Base-by-base conservation (phyloP, 2,797 vertebrate genomes). In the Macropodus opercularis region DNA sequence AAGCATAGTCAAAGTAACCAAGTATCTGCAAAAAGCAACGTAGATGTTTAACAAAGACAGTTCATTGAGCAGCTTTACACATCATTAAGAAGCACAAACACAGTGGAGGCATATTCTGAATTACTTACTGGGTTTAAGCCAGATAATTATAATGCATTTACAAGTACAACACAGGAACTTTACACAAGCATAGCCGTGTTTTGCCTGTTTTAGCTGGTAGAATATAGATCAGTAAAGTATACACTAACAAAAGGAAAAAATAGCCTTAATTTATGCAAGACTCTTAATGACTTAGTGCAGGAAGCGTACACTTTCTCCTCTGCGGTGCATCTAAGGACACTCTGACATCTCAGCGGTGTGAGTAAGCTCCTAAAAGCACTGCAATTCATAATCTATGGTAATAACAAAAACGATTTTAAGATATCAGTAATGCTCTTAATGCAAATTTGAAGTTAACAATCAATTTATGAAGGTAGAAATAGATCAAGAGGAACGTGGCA, bases 1-100 rank as follows among this genome's bases (percentile, higher is more conserved):
- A 99, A 92, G 96, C 98, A 97, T 99, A 99, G 95, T 99, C 98
- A 96, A 99, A 98, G 95, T 99, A 99, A 95, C 97, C 97, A 94
- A 99, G 98, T 93, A 99, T 97, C 98, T 99, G 96, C 88, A 97
- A 96, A 98, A 93, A 96, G 91, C 91, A 97, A 91, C 67, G 78
- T 75, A 87, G 59, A 91, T 90, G 86, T 92, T 93, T 87, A 91
- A 89, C 84, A 92, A 78, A 85, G 87, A 86, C 80, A 87, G 75
- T 60, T 80, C 77, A 90, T 83, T 53, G 53, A 68, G 81, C 79
- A 87, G 72, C 70, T 80, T 87, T 15, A 85, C 41, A 85, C 62
- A 84, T 74, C 41, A 78, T 64, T 74, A 51, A 75, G 57, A 54
- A 63, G n/a, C n/a, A 18, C 38, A 47, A 13, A 26, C 12, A 58